phyloP scores from a whole-genome alignment of 2,888 invertebrate genomes.

The Panopea generosa region DNA sequence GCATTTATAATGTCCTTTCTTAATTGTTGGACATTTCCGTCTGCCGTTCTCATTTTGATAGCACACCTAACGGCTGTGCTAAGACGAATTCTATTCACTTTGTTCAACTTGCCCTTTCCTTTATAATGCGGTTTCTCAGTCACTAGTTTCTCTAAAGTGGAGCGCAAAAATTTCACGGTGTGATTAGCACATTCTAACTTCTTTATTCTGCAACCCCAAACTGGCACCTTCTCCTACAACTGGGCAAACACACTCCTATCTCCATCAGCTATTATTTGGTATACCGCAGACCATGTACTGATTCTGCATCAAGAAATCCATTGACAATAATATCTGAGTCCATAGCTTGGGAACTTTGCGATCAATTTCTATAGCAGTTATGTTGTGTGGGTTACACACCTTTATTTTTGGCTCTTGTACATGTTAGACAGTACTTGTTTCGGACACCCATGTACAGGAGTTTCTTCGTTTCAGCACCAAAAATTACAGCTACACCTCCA shows the following conservation, averaged over 20 bases:
- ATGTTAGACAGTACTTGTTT: constrained; percentile 48
- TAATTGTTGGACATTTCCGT: background rate
- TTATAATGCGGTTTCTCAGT: no score
- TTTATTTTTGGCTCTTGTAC: constrained; percentile 32
- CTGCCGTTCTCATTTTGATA: background rate
- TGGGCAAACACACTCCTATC: no score
- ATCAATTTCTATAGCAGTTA: constrained; percentile 48
- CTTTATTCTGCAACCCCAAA: no score
- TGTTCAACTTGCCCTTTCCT: no score
- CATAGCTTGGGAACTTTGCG: no score
- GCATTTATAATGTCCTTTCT: no score
- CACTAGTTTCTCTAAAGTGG: no score
- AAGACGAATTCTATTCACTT: no score
- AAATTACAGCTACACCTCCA: constrained; percentile 59
- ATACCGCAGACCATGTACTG: constrained; percentile 26
- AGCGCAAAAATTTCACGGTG: no score
- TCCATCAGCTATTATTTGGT: constrained; percentile 23
- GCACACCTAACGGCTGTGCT: background rate
- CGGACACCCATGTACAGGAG: no score
- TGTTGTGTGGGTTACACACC: constrained; percentile 15
- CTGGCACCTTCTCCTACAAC: no score
- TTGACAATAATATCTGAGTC: constrained; percentile 57
- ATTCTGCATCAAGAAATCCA: constrained; percentile 54
- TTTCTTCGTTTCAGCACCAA: constrained; percentile 49
- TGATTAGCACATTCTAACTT: no score